Conservation (phyloP, 2,113 vertebrate genomes). For the Cavia porcellus region DNA sequence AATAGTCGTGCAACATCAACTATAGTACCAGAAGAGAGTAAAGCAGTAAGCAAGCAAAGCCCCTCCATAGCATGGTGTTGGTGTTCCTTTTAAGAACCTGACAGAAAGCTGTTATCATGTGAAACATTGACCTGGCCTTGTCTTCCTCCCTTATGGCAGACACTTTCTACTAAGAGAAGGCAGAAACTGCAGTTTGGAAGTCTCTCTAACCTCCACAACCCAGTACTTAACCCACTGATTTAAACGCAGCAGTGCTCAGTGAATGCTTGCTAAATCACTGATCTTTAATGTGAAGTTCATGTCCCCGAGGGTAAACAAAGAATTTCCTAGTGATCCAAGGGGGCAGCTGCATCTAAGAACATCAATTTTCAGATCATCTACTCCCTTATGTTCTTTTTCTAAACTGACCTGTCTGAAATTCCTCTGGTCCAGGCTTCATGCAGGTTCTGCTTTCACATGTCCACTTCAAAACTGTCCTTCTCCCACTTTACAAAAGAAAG, state of each 20-base stretch:
- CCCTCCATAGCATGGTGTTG: background rate
- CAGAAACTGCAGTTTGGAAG: background rate
- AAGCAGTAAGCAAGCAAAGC: background rate
- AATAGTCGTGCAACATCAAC: background rate
- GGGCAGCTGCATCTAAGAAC: background rate
- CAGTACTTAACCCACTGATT: background rate
- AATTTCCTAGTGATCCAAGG: background rate
- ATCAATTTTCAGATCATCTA: background rate
- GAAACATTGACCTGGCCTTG: background rate
- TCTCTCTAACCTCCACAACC: background rate
- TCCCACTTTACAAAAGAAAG: conserved; percentile 16
- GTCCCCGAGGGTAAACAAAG: background rate
- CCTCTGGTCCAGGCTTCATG: background rate
- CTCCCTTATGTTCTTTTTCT: background rate
- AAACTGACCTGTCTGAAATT: background rate
- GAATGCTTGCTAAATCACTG: background rate
- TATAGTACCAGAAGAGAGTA: background rate
- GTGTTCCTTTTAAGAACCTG: background rate
- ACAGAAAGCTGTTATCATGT: background rate
- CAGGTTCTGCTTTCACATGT: background rate
- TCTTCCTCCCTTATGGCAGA: background rate
- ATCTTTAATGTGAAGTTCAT: background rate
- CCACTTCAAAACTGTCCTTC: background rate
- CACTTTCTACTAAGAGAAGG: background rate
- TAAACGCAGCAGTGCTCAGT: background rate